phyloP scores from a whole-genome alignment of 2,888 invertebrate genomes.

The Polydrusus tereticollis region DNA sequence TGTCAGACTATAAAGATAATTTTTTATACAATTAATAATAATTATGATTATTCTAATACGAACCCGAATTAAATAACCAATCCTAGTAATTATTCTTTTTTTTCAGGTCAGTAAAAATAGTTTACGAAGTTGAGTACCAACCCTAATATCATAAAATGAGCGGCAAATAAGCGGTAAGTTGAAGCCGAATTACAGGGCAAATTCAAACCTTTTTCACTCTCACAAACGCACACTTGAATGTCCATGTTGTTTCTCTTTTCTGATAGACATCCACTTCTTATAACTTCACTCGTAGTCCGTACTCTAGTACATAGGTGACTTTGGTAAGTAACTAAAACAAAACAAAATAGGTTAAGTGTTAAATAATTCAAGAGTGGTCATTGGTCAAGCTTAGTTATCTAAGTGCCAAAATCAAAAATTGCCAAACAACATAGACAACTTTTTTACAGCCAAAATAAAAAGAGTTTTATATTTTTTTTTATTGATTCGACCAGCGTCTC shows the following conservation, averaged over 20 bases:
- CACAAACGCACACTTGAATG: neutral
- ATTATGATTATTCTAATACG: too few relatives aligned
- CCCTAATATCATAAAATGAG: neutral
- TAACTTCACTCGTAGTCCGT: neutral
- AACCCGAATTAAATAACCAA: neutral
- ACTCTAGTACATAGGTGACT: neutral
- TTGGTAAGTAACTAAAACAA: neutral
- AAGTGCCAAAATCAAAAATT: too few relatives aligned
- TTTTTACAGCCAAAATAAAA: too few relatives aligned
- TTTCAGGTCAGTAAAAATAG: neutral
- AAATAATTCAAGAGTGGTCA: too few relatives aligned
- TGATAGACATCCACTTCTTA: neutral
- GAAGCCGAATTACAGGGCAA: neutral
- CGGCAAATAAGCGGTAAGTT: neutral
- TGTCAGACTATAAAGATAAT: too few relatives aligned
- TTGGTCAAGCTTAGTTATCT: too few relatives aligned
- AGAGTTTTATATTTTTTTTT: too few relatives aligned
- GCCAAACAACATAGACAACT: too few relatives aligned
- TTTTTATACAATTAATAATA: too few relatives aligned
- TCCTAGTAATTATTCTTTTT: neutral
- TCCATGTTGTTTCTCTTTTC: conserved; percentile 5
- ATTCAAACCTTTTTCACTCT: neutral
- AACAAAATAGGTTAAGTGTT: neutral
- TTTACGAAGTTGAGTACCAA: neutral
- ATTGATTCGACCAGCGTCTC: too few relatives aligned